phyloP scores from a whole-genome alignment of 2,888 invertebrate genomes.

The Brenthis ino region DNA sequence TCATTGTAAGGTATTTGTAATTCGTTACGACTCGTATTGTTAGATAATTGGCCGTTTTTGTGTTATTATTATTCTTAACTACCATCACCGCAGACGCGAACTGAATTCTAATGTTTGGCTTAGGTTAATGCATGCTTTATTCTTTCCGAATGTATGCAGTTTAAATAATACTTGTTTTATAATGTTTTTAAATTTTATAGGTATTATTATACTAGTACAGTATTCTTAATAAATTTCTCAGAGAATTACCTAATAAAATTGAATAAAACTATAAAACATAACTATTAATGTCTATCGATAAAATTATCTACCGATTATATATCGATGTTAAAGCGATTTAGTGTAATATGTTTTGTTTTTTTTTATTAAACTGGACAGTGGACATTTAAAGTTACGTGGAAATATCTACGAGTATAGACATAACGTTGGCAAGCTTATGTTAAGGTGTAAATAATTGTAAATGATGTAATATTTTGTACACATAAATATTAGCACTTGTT shows the following conservation, averaged over 20 bases:
- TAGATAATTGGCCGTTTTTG: conserved; percentile 37
- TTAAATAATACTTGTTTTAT: too few relatives aligned
- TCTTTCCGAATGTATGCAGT: not conserved
- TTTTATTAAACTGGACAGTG: not conserved
- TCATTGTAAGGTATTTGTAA: conserved; percentile 40
- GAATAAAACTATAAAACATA: too few relatives aligned
- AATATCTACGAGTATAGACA: not conserved
- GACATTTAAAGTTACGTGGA: not conserved
- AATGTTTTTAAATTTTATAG: too few relatives aligned
- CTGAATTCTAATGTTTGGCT: conserved; percentile 27
- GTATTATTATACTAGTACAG: too few relatives aligned
- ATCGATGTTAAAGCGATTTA: too few relatives aligned
- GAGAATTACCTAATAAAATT: too few relatives aligned
- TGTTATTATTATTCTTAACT: conserved; percentile 28
- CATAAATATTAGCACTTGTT: conserved; percentile 19
- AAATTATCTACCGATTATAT: too few relatives aligned
- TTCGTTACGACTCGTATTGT: conserved; percentile 38
- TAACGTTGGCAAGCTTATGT: not conserved
- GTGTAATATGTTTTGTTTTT: too few relatives aligned
- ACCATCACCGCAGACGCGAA: conserved; percentile 20
- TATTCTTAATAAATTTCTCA: too few relatives aligned
- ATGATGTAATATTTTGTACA: conserved; percentile 2
- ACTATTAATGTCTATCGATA: too few relatives aligned
- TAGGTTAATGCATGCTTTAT: conserved; percentile 10
- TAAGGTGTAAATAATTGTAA: not conserved